phyloP scores from a whole-genome alignment of 2,797 vertebrate species.

The Darevskia nairensis region DNA sequence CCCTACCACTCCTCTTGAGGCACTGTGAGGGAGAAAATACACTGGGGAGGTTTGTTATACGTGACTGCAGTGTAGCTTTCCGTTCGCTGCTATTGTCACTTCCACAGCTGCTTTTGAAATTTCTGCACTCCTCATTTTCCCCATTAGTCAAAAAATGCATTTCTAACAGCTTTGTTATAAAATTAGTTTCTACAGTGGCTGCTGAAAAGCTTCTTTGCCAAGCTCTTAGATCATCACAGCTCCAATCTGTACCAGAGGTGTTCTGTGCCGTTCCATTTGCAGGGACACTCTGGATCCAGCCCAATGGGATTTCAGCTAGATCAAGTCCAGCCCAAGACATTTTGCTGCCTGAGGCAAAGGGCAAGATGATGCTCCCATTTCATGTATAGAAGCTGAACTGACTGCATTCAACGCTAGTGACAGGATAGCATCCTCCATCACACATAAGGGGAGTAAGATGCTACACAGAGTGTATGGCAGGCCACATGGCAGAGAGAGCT shows the following conservation, averaged over 20 bases:
- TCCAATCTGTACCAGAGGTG: not conserved
- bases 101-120: slow-evolving; percentile 30
- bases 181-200: not conserved
- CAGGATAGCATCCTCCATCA: no score
- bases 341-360: no score
- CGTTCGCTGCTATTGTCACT: not conserved
- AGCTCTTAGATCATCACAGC: not conserved
- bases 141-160: slow-evolving; percentile 2
- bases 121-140: not conserved
- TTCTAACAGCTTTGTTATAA: slow-evolving; percentile 21
- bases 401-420: no score
- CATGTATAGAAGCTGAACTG: no score
- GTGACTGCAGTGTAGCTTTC: not conserved
- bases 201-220: slow-evolving; percentile 8
- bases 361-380: no score
- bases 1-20: not conserved
- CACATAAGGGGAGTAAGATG: no score
- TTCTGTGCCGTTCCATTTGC: no score
- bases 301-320: no score
- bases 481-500: no score
- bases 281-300: no score
- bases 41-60: not conserved
- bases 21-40: not conserved
- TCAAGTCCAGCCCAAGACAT: no score
- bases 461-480: no score